Evolutionary conservation across 2,888 invertebrate genomes (phyloP).

Genomic region (Amphipyra tragopoginis): DNA sequence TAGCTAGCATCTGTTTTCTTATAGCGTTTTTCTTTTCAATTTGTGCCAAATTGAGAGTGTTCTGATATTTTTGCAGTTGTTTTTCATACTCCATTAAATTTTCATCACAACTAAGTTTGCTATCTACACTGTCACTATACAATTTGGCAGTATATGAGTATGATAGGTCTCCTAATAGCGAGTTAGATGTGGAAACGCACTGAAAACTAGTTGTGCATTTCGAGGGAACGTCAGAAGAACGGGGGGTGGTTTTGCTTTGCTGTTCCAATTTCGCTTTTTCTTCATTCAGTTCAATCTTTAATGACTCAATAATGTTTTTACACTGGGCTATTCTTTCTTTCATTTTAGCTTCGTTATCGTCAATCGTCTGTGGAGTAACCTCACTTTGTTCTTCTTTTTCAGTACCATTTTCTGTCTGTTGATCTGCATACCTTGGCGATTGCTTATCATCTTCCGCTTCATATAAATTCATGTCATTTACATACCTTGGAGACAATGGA

Average conservation of each 20-base stretch:
- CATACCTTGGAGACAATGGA: constrained; percentile 49
- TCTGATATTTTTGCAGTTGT: constrained; percentile 83
- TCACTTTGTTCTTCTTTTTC: constrained; percentile 46
- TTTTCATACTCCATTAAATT: constrained; percentile 84
- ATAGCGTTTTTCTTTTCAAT: constrained; percentile 85
- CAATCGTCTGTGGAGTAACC: constrained; percentile 67
- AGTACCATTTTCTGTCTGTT: constrained; percentile 26
- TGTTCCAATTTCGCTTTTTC: constrained; percentile 79
- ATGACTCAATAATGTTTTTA: constrained; percentile 78
- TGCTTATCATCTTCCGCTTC: constrained; percentile 34
- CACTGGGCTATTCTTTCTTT: constrained; percentile 82
- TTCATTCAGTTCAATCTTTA: constrained; percentile 79
- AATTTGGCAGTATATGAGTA: constrained; percentile 57
- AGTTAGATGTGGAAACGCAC: constrained; percentile 52
- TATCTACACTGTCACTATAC: constrained; percentile 75
- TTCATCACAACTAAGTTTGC: constrained; percentile 78
- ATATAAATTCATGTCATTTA: constrained; percentile 30
- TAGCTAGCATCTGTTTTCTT: constrained; percentile 84
- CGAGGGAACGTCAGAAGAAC: constrained; percentile 31
- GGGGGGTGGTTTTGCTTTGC: constrained; percentile 60
- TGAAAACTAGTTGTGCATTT: constrained; percentile 38
- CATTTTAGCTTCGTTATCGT: constrained; percentile 77
- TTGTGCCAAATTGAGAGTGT: constrained; percentile 83
- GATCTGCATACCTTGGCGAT: constrained; percentile 31
- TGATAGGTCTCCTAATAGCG: constrained; percentile 43